These are phyloP conservation scores for Hesperophylax magnus DNA, from an alignment of 1,140 invertebrate genomes.

Conservation along the genomic window DNA sequence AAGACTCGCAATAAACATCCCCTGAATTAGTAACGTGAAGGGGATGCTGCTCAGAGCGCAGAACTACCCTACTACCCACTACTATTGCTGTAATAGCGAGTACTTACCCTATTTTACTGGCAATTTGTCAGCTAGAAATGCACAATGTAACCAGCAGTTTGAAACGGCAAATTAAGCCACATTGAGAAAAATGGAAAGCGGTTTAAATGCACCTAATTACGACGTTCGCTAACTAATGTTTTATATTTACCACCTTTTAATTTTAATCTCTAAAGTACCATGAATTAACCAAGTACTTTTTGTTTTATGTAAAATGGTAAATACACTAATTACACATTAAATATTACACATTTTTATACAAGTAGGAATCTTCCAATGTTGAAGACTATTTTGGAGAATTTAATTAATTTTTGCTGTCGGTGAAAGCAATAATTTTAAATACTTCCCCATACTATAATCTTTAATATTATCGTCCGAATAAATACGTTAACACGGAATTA, in stretches of 20 bases:
- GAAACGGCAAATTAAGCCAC: slow-evolving; percentile 22
- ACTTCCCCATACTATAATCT: too few relatives aligned
- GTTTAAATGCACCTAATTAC: not conserved
- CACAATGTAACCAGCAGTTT: slow-evolving; percentile 44
- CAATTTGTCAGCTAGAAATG: slow-evolving; percentile 54
- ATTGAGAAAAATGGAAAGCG: not conserved
- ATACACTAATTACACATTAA: not conserved
- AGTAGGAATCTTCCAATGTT: not conserved
- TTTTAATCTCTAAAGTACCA: not conserved
- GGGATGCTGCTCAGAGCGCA: not conserved
- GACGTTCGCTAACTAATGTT: not conserved
- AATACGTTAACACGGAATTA: too few relatives aligned
- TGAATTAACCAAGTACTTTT: not conserved
- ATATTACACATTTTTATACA: not conserved
- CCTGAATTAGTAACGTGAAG: slow-evolving; percentile 33
- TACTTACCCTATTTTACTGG: slow-evolving; percentile 28
- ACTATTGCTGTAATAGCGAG: not conserved
- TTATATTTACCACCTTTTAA: not conserved
- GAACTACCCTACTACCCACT: not conserved
- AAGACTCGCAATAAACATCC: slow-evolving; percentile 25
- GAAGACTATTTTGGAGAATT: too few relatives aligned
- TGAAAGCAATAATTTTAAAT: too few relatives aligned
- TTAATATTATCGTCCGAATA: too few relatives aligned
- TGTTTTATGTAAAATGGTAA: not conserved
- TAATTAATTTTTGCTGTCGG: too few relatives aligned